Percentiles rank a stretch among this genome's conserved stretches.
These are phyloP conservation scores for Therioaphis trifolii DNA, from an alignment of 2,888 invertebrate genomes.

Conservation along the genomic window DNA sequence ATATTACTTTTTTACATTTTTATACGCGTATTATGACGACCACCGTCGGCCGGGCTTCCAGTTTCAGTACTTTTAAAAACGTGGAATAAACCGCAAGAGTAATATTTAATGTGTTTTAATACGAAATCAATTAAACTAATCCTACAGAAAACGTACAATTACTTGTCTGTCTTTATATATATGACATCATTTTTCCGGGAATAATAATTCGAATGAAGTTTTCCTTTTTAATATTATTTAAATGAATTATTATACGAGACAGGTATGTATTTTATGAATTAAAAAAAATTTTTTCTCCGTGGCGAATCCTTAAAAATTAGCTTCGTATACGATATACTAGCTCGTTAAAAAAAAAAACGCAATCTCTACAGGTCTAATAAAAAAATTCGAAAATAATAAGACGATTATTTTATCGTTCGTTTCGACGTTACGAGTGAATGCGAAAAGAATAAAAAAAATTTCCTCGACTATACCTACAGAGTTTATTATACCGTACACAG, in stretches of 20 bases:
- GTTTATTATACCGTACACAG: neutral
- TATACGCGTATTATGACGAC: too few species aligned
- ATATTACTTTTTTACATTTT: too few species aligned
- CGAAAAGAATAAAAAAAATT: neutral
- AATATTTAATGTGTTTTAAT: too few species aligned
- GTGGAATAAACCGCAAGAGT: too few species aligned
- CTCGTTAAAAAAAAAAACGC: neutral
- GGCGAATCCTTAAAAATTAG: slow-evolving; percentile 6
- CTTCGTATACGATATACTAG: neutral
- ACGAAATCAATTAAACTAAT: neutral
- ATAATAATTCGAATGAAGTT: neutral
- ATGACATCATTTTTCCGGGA: neutral
- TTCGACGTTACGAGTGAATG: neutral
- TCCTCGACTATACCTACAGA: neutral
- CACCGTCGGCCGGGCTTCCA: too few species aligned
- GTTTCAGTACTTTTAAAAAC: too few species aligned
- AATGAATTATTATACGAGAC: neutral
- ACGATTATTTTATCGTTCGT: slow-evolving; percentile 7
- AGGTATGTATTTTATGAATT: neutral
- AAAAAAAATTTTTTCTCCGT: neutral
- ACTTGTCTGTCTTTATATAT: too few species aligned
- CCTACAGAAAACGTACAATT: too few species aligned
- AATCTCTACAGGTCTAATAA: neutral
- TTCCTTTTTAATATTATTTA: slow-evolving; percentile 14
- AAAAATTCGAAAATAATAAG: slow-evolving; percentile 10